phyloP scores from a whole-genome alignment of 2,888 invertebrate species.

The Aporophyla lueneburgensis region DNA sequence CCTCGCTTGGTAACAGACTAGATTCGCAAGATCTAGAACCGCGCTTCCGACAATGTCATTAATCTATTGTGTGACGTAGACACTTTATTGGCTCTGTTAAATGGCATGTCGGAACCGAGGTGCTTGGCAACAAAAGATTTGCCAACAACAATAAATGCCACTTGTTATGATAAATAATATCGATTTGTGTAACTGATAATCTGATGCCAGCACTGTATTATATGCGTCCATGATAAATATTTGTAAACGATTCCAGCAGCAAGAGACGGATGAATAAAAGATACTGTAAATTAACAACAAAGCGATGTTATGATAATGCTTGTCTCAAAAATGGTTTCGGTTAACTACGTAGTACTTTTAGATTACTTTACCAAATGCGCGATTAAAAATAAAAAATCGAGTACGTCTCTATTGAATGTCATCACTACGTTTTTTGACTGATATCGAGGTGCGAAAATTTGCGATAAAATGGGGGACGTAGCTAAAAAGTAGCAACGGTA shows the following conservation, averaged over 20 bases:
- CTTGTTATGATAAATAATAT: constrained; percentile 56
- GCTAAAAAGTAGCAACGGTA: constrained; percentile 35
- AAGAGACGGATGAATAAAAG: constrained; percentile 24
- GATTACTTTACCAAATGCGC: neutral
- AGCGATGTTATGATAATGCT: constrained; percentile 27
- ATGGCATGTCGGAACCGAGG: constrained; percentile 58
- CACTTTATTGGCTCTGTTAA: constrained; percentile 65
- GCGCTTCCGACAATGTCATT: constrained; percentile 71
- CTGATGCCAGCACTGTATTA: constrained; percentile 25
- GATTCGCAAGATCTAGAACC: constrained; percentile 69
- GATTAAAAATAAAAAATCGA: constrained; percentile 29
- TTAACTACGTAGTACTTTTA: constrained; percentile 17
- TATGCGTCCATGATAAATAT: constrained; percentile 37
- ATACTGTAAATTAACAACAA: constrained; percentile 23
- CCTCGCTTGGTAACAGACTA: constrained; percentile 82
- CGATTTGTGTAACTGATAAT: constrained; percentile 54
- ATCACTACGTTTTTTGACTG: constrained; percentile 14
- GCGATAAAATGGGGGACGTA: constrained; percentile 2
- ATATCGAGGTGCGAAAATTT: constrained; percentile 11
- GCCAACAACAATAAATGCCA: constrained; percentile 58
- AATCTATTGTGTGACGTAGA: constrained; percentile 69
- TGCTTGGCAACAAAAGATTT: constrained; percentile 62
- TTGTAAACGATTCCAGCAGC: constrained; percentile 22
- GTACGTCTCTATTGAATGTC: constrained; percentile 26
- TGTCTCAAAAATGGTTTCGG: constrained; percentile 1